A percentile compares a stretch with the other conserved stretches of the same genome.
These are phyloP conservation scores for Equus quagga DNA, from an alignment of 2,113 vertebrate genomes.

Conservation along the genomic window DNA sequence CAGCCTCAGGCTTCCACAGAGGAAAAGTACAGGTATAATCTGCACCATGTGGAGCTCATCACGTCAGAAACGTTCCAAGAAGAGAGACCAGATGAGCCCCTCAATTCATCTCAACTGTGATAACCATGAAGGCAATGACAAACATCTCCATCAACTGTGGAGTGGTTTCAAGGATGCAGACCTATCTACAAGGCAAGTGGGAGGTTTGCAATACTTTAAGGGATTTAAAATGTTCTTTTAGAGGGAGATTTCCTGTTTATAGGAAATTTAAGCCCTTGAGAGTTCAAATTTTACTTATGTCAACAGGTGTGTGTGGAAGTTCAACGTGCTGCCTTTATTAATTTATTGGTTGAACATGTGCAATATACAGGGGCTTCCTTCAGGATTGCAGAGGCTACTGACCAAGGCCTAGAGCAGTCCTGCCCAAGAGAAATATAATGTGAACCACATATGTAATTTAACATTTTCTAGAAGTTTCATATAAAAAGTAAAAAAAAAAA, in stretches of 20 bases:
- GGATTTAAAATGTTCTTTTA: background rate
- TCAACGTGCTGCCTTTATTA: background rate
- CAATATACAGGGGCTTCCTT: background rate
- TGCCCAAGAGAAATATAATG: background rate
- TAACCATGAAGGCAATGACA: background rate
- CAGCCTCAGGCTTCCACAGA: background rate
- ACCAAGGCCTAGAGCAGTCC: background rate
- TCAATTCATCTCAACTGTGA: background rate
- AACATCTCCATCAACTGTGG: background rate
- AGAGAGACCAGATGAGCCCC: background rate
- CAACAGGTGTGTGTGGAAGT: background rate
- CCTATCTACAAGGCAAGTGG: background rate
- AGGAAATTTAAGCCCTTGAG: background rate
- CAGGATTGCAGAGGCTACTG: background rate
- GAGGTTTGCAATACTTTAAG: background rate
- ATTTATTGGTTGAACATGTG: background rate
- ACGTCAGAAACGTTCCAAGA: background rate
- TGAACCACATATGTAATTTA: background rate
- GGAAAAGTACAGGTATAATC: background rate
- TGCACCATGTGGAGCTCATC: background rate
- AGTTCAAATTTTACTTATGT: background rate
- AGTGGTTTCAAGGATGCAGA: background rate
- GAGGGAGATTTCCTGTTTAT: background rate
- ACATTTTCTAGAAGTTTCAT: background rate
- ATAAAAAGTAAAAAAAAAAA: background rate